A percentile compares a stretch with the other conserved stretches of the same genome.
These are phyloP conservation scores for Cyclura pinguis DNA, from an alignment of 2,797 vertebrate species.

Conservation along the genomic window DNA sequence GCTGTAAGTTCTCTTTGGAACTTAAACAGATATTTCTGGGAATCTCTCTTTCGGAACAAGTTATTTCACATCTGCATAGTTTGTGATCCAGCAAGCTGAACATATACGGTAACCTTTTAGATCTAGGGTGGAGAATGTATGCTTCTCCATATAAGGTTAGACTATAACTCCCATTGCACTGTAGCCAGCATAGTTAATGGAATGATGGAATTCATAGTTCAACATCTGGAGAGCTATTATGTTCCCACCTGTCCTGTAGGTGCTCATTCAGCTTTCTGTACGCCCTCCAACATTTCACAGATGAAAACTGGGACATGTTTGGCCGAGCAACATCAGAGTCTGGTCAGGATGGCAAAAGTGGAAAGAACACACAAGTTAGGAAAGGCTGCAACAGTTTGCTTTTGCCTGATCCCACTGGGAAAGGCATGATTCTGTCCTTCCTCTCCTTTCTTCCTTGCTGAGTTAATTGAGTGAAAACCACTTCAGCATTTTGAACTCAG, in stretches of 20 bases:
- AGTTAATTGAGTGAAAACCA: no score
- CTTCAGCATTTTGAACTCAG: no score
- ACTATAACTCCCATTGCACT: neutral
- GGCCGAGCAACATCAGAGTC: no score
- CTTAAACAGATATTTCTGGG: constrained; percentile 32
- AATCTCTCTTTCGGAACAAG: constrained; percentile 34
- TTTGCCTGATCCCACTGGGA: no score
- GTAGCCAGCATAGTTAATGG: neutral
- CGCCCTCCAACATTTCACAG: no score
- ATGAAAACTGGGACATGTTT: no score
- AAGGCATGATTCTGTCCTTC: no score
- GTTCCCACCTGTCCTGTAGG: neutral
- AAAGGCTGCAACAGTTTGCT: no score
- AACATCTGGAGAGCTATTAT: neutral
- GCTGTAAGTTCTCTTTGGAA: neutral
- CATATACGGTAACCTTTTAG: neutral
- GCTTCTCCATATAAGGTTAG: neutral
- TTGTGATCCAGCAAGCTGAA: neutral
- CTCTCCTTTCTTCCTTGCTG: no score
- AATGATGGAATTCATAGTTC: neutral
- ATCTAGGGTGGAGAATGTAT: neutral
- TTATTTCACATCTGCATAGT: neutral
- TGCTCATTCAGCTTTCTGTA: neutral
- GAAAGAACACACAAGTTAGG: no score
- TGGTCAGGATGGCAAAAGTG: no score